Base-by-base conservation (phyloP, 2,797 vertebrate species). In the Agapornis canus region DNA sequence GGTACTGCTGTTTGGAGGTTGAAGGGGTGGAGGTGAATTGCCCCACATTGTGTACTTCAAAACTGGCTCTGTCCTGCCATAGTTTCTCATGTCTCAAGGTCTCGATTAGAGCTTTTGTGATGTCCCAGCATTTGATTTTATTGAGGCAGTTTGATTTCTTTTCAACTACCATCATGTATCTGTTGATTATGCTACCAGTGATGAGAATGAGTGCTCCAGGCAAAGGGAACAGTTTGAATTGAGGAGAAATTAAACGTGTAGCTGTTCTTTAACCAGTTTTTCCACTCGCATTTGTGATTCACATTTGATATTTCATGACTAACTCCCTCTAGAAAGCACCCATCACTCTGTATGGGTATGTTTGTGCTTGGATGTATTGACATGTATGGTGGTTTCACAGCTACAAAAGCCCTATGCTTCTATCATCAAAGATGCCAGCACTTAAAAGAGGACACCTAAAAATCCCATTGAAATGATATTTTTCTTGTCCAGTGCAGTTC, bases 271-370 rank as follows among this genome's bases (percentile, higher is more conserved):
- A 76, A 35, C 15, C 27, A 51, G 11, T n/a, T 83, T 29, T 78
- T 61, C 37, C 19, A 11, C 56, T 90, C 27, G 14, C 1, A 0
- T 71, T 77, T 84, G 64, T 25, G 40, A 25, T 75, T 73, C 61
- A 26, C 4, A 13, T 49, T 71, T 85, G 63, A 11, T 78, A 9
- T 76, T 89, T 65, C 20, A 7, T n/a, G 0, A 18, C 68, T 29
- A 40, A 32, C 7, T 69, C 29, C 29, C 42, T 82, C 26, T 47
- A 45, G 89, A n/a, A 89, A 75, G 45, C 14, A 27, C 37, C 25
- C 1, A 0, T 60, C 1, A 0, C 35, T 73, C 32, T 42, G 7
- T 43, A 4, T 2, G 9, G 42, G 32, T 37, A 0, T 25, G 26
- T 37, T 70, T 32, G 48, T 77, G 37, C 47, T 59, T 42, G 43